Conservation (phyloP, 2,113 vertebrate genomes). For the Coreoperca whiteheadi region DNA sequence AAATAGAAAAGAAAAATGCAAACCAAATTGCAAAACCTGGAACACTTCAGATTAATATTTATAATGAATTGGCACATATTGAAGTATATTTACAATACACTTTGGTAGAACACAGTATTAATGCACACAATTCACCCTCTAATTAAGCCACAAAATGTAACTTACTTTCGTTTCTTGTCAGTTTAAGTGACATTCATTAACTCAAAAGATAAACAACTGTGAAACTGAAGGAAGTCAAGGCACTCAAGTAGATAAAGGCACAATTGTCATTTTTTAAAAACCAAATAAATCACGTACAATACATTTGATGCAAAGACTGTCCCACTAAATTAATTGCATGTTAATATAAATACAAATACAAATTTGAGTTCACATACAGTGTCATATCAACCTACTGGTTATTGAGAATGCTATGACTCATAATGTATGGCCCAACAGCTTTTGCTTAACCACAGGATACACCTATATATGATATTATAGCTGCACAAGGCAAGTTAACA, state of each 20-base stretch:
- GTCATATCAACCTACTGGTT: background rate
- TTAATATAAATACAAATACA: constrained; percentile 25
- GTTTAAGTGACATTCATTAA: constrained; percentile 54
- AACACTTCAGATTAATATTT: constrained; percentile 56
- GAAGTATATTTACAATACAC: constrained; percentile 76
- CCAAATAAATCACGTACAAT: constrained; percentile 21
- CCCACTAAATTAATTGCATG: constrained; percentile 33
- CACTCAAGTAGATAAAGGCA: constrained; percentile 36
- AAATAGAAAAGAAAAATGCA: constrained; percentile 67
- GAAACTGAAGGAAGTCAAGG: constrained; percentile 18
- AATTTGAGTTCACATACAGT: constrained; percentile 2
- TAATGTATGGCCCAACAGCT: constrained; percentile 12
- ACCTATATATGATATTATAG: constrained; percentile 5
- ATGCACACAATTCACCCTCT: constrained; percentile 38
- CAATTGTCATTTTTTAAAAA: background rate
- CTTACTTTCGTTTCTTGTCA: constrained; percentile 35
- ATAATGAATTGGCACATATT: constrained; percentile 52
- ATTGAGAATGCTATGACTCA: constrained; percentile 5
- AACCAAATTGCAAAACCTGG: constrained; percentile 61
- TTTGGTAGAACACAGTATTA: constrained; percentile 48
- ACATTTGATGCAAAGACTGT: background rate
- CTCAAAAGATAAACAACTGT: constrained; percentile 21
- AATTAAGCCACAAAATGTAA: constrained; percentile 17
- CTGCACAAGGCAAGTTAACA: constrained; percentile 17
- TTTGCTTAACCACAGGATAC: background rate